Evolutionary conservation across 2,113 vertebrate genomes (phyloP).

Genomic region (Lycaon pictus): DNA sequence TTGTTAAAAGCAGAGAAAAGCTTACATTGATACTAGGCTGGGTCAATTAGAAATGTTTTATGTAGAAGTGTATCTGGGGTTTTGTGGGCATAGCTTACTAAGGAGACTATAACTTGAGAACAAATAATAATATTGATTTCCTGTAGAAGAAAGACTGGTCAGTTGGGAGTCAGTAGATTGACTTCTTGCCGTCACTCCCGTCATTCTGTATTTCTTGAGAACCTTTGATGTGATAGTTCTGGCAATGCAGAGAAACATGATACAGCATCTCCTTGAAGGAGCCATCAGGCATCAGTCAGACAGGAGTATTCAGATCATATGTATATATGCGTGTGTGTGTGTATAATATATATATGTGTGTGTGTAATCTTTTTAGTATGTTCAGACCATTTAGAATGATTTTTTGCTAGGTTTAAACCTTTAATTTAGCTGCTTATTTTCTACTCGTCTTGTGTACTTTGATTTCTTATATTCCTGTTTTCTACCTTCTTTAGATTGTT

Average conservation of each 20-base stretch:
- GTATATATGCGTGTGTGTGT: neutral
- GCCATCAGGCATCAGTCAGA: neutral
- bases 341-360: neutral
- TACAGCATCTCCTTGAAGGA: neutral
- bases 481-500: neutral
- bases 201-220: neutral
- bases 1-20: neutral
- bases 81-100: neutral
- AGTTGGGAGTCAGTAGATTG: neutral
- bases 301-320: neutral
- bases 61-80: neutral
- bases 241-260: neutral
- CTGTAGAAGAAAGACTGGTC: neutral
- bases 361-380: neutral
- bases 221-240: neutral
- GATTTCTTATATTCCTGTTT: neutral
- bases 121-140: neutral
- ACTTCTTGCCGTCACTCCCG: neutral
- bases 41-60: neutral
- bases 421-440: slow-evolving; percentile 3
- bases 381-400: neutral
- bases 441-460: neutral
- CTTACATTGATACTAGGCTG: neutral
- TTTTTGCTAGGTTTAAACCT: neutral
- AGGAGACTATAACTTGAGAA: neutral